Conservation (phyloP, 2,888 invertebrate genomes). For the Sceliomorpha sp. region DNA sequence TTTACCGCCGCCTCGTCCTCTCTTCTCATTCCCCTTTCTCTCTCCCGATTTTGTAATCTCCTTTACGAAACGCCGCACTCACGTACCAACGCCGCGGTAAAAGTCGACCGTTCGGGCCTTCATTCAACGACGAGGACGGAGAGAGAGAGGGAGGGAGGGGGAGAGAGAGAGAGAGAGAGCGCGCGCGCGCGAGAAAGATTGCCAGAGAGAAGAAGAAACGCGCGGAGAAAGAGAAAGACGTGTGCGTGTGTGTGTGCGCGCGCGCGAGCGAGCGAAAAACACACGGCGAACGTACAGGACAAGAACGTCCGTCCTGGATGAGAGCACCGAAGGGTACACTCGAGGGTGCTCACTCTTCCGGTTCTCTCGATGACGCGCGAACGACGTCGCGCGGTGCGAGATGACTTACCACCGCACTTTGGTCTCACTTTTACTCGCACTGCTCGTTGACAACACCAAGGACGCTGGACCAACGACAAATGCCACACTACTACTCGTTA, state of each 20-base stretch:
- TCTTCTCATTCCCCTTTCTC: constrained; percentile 21
- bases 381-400: too few species aligned
- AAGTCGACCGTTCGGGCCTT: constrained; percentile 35
- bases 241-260: too few species aligned
- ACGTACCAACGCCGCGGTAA: constrained; percentile 32
- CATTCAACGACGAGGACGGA: constrained; percentile 35
- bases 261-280: constrained; percentile 2
- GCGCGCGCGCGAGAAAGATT: too few species aligned
- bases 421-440: too few species aligned
- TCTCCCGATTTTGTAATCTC: constrained; percentile 52
- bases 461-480: constrained; percentile 13
- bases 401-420: too few species aligned
- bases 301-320: too few species aligned
- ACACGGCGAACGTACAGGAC: constrained; percentile 1
- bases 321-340: too few species aligned
- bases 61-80: constrained; percentile 30
- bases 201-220: constrained; percentile 35
- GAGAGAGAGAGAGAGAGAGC: constrained; percentile 41
- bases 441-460: constrained; percentile 4
- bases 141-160: constrained; percentile 34
- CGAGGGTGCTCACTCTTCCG: too few species aligned
- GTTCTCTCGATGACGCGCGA: background rate
- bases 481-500: constrained; percentile 14
- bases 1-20: constrained; percentile 15
- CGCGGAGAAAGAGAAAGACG: constrained; percentile 47